These are phyloP conservation scores for Rhagologus leucostigma DNA, from an alignment of 2,113 vertebrate genomes.

Conservation along the genomic window DNA sequence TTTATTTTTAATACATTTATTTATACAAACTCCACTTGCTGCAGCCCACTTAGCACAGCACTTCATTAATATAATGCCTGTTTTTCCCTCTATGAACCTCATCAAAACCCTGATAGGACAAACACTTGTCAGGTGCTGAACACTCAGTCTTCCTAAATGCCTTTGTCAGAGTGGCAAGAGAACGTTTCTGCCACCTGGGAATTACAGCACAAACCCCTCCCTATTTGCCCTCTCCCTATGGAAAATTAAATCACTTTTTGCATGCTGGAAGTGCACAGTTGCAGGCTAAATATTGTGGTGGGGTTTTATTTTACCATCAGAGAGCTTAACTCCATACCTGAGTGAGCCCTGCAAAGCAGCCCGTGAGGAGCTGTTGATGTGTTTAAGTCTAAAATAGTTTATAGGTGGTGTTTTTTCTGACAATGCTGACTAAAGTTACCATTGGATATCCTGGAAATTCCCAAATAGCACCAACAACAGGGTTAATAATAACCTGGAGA, in stretches of 20 bases:
- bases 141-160: neutral
- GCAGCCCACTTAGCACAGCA: neutral
- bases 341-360: slow-evolving; percentile 19
- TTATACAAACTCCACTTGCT: neutral
- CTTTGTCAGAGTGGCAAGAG: neutral
- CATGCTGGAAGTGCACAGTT: neutral
- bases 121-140: neutral
- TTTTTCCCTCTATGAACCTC: neutral
- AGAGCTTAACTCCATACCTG: slow-evolving; percentile 5
- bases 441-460: neutral
- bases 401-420: neutral
- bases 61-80: neutral
- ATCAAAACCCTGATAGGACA: neutral
- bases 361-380: neutral
- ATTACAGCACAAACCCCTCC: neutral
- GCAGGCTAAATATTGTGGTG: slow-evolving; percentile 8
- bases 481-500: slow-evolving; percentile 5
- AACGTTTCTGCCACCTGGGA: neutral
- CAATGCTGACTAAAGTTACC: slow-evolving; percentile 5
- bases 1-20: neutral
- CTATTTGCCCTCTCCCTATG: neutral
- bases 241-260: slow-evolving; percentile 5
- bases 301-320: slow-evolving; percentile 47
- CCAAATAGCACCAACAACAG: slow-evolving; percentile 2
- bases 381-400: slow-evolving; percentile 41